phyloP scores from a whole-genome alignment of 2,888 invertebrate species.

The Agrochola lota region DNA sequence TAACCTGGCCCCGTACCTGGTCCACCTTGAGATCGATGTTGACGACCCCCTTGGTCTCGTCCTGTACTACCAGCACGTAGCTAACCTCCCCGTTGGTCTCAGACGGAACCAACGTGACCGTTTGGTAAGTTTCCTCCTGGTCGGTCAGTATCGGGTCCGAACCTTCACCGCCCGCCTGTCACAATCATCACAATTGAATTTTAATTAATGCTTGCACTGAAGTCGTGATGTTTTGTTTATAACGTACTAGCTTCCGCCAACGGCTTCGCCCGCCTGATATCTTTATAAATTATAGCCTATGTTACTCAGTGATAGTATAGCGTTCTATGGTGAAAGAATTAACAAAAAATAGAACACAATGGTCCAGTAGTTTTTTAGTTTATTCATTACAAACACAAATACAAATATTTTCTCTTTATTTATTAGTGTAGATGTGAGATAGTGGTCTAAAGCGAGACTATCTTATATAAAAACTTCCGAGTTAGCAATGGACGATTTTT shows the following conservation, averaged over 20 bases:
- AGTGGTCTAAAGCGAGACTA: background rate
- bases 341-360: too few species aligned
- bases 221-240: background rate
- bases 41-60: conserved; percentile 91
- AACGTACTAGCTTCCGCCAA: too few species aligned
- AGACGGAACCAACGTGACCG: conserved; percentile 96
- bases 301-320: too few species aligned
- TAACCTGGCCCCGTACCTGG: conserved; percentile 65
- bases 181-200: background rate
- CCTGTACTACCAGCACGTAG: conserved; percentile 96
- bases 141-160: conserved; percentile 75
- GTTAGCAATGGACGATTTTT: too few species aligned
- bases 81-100: conserved; percentile 95
- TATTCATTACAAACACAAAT: too few species aligned
- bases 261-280: too few species aligned
- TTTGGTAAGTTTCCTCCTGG: conserved; percentile 92
- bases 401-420: too few species aligned
- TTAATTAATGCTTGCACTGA: conserved; percentile 7
- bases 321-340: too few species aligned
- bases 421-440: too few species aligned
- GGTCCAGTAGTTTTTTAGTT: too few species aligned
- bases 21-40: conserved; percentile 79
- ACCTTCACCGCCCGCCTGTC: conserved; percentile 50
- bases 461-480: too few species aligned
- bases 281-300: too few species aligned